Conservation (phyloP, 2,888 invertebrate species). For the Drosophila falleni region DNA sequence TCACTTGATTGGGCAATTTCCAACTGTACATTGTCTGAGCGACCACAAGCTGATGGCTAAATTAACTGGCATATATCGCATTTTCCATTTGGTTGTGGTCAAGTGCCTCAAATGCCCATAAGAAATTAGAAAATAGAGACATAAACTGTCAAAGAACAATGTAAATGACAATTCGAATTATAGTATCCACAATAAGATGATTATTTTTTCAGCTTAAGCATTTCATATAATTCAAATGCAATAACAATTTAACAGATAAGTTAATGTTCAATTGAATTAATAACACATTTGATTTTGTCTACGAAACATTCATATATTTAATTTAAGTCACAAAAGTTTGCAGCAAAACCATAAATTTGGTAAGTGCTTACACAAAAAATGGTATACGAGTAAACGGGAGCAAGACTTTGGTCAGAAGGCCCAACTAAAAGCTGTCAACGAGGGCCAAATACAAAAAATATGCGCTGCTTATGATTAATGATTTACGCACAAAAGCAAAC, state of each 20-base stretch:
- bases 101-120: constrained; percentile 26
- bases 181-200: background rate
- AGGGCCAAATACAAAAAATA: constrained; percentile 73
- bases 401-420: constrained; percentile 33
- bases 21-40: constrained; percentile 69
- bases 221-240: background rate
- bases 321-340: constrained; percentile 19
- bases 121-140: constrained; percentile 24
- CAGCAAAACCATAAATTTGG: constrained; percentile 37
- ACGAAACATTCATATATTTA: constrained; percentile 14
- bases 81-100: constrained; percentile 36
- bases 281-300: constrained; percentile 13
- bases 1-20: constrained; percentile 75
- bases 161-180: background rate
- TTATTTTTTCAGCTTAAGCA: background rate
- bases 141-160: background rate
- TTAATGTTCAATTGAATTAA: constrained; percentile 6
- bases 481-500: constrained; percentile 65
- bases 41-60: constrained; percentile 64
- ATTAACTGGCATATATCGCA: constrained; percentile 70
- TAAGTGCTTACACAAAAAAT: constrained; percentile 48
- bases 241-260: constrained; percentile 8
- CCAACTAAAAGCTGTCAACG: constrained; percentile 74
- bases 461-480: constrained; percentile 79
- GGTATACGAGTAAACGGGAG: constrained; percentile 23